phyloP scores from a whole-genome alignment of 2,888 invertebrate species.

The Ernsta delagoae region DNA sequence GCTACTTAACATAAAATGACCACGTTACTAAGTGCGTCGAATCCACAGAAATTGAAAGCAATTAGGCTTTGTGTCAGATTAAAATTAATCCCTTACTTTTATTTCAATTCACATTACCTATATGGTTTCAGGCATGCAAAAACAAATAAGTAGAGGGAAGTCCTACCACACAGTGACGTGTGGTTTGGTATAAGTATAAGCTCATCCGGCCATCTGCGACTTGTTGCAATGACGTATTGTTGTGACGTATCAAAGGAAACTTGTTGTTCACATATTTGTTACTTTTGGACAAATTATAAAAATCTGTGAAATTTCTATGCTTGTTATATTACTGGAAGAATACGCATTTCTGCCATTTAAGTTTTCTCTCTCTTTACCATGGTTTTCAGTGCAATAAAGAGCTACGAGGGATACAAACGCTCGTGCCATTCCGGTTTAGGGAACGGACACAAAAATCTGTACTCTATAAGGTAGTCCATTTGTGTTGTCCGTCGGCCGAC shows the following conservation, averaged over 20 bases:
- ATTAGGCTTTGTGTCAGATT: constrained; percentile 16
- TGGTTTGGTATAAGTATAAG: neutral
- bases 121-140: constrained; percentile 1
- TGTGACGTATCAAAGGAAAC: no score
- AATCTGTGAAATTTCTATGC: no score
- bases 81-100: neutral
- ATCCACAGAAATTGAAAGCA: constrained; percentile 2
- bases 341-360: neutral
- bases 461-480: constrained; percentile 75
- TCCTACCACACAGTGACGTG: neutral
- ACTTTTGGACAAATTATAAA: no score
- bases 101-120: constrained; percentile 5
- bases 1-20: neutral
- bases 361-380: neutral
- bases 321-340: no score
- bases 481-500: constrained; percentile 56
- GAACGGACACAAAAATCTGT: constrained; percentile 34
- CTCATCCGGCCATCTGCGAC: neutral
- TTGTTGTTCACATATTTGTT: no score
- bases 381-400: constrained; percentile 16
- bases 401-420: constrained; percentile 16
- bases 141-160: neutral
- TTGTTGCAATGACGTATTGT: neutral
- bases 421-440: constrained; percentile 34
- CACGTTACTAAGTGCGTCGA: neutral